phyloP scores from a whole-genome alignment of 2,888 invertebrate species.

The Nymphalis urticae region DNA sequence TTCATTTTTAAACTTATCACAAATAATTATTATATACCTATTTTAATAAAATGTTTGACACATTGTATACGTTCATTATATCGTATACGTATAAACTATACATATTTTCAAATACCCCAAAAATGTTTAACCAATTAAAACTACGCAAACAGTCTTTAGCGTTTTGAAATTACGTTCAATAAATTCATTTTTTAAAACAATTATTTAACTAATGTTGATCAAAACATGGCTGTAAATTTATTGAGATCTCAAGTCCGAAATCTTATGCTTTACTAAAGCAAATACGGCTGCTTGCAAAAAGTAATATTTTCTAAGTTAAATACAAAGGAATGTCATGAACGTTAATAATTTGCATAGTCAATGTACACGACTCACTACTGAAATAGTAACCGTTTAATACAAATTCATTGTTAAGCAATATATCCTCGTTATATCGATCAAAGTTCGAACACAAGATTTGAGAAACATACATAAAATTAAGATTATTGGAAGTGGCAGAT shows the following conservation, averaged over 20 bases:
- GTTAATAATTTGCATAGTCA: constrained; percentile 41
- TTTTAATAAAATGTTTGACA: constrained; percentile 18
- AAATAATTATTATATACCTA: constrained; percentile 18
- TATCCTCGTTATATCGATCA: constrained; percentile 12
- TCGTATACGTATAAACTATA: constrained; percentile 24
- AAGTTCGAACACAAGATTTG: constrained; percentile 42
- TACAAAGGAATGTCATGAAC: constrained; percentile 59
- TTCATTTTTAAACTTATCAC: constrained; percentile 27
- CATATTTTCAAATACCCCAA: constrained; percentile 12
- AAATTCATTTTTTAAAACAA: constrained; percentile 38
- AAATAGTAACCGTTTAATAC: constrained; percentile 7
- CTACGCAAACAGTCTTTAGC: constrained; percentile 48
- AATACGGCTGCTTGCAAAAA: constrained; percentile 43
- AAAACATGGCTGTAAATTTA: constrained; percentile 29
- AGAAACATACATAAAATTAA: constrained; percentile 35
- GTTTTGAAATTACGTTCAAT: constrained; percentile 39
- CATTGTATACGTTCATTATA: constrained; percentile 18
- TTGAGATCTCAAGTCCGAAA: constrained; percentile 52
- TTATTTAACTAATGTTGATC: constrained; percentile 42
- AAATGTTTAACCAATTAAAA: constrained; percentile 30
- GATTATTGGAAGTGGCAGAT: constrained; percentile 23
- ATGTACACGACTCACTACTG: constrained; percentile 23
- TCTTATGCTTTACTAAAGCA: constrained; percentile 47
- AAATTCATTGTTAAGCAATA: constrained; percentile 14
- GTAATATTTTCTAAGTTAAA: constrained; percentile 44